Conservation (phyloP, 2,113 vertebrate species). For the Microtus oregoni region DNA sequence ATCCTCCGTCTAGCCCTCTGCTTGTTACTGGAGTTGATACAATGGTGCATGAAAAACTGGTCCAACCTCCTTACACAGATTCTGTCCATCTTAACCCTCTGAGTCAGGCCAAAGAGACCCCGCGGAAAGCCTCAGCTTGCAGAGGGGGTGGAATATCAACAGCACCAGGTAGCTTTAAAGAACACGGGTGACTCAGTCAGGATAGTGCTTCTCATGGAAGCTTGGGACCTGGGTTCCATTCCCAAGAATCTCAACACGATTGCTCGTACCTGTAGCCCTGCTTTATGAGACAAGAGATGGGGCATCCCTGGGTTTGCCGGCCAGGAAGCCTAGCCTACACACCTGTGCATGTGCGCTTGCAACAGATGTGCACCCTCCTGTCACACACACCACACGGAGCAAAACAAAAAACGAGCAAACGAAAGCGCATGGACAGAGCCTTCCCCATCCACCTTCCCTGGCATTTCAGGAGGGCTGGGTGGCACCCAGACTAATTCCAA, state of each 20-base stretch:
- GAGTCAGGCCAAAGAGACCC: accelerated
- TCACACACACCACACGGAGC: background rate
- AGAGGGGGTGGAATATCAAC: accelerated
- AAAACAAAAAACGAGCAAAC: background rate
- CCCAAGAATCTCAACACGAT: background rate
- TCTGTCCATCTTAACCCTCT: background rate
- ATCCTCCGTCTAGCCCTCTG: no score
- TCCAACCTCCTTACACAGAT: accelerated
- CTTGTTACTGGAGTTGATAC: background rate
- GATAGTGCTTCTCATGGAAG: background rate
- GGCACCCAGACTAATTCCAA: background rate
- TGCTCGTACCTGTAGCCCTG: background rate
- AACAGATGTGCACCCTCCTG: background rate
- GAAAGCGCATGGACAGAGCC: background rate
- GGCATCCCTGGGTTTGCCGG: no score
- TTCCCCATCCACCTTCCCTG: background rate
- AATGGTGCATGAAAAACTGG: background rate
- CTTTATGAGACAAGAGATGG: background rate
- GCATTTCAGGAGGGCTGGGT: background rate
- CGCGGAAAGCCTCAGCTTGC: accelerated
- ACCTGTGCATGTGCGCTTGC: no score
- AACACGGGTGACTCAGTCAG: background rate
- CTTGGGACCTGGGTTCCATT: background rate
- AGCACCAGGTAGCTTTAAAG: accelerated
- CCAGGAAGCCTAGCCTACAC: background rate